Conservation (phyloP, 2,888 invertebrate genomes). For the Branchipolynoe longqiensis region DNA sequence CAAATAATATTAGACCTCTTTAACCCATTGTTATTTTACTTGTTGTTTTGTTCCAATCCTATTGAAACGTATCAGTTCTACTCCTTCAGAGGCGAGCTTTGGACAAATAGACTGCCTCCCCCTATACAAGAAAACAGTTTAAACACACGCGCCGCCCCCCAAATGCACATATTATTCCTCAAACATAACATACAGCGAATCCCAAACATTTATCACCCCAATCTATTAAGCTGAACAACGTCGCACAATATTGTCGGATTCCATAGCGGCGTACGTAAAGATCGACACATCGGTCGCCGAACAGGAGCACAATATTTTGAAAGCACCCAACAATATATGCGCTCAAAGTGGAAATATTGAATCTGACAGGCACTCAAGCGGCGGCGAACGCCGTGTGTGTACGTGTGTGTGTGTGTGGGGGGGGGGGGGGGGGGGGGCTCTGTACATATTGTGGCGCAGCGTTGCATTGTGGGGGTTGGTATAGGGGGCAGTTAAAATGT, state of each 20-base stretch:
- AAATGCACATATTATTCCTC: no score
- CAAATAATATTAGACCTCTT: no score
- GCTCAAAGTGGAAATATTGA: slow-evolving; percentile 46
- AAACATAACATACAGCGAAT: background rate
- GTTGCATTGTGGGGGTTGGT: slow-evolving; percentile 44
- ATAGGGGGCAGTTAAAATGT: slow-evolving; percentile 30
- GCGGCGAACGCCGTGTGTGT: background rate
- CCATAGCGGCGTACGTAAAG: slow-evolving; percentile 6
- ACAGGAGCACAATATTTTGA: slow-evolving; percentile 7
- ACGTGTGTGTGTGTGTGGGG: no score
- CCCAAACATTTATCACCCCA: slow-evolving; percentile 12
- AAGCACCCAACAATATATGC: slow-evolving; percentile 29
- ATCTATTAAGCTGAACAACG: slow-evolving; percentile 21
- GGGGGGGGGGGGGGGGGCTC: background rate
- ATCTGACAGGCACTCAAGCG: slow-evolving; percentile 39
- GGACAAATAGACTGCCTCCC: no score
- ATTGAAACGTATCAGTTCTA: no score
- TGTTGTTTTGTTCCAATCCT: no score
- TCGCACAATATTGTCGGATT: slow-evolving; percentile 8
- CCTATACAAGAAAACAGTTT: no score
- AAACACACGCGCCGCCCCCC: no score
- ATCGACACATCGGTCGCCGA: background rate
- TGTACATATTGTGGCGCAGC: slow-evolving; percentile 21
- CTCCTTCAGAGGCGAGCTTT: no score
- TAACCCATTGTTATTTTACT: no score